Evolutionary conservation across 2,888 invertebrate species (phyloP).

Genomic region (Eilema caniola): DNA sequence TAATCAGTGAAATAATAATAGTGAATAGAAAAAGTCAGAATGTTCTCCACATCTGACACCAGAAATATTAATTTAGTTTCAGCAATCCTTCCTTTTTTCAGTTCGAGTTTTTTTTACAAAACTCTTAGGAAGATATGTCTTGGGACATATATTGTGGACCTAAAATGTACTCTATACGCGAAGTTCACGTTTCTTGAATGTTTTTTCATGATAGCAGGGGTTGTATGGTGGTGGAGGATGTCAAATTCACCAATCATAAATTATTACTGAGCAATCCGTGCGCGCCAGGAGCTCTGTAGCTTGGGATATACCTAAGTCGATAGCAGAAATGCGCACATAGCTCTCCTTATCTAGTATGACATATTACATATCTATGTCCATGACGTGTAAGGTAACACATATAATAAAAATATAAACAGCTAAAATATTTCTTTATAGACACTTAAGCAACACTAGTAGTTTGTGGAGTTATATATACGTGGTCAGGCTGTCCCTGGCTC

Average conservation of each 20-base stretch:
- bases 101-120: background rate
- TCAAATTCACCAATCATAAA: no score
- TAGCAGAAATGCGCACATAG: background rate
- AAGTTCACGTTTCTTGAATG: no score
- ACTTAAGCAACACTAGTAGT: slow-evolving; percentile 44
- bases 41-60: background rate
- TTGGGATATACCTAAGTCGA: no score
- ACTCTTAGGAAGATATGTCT: no score
- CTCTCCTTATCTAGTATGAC: background rate
- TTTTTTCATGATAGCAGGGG: no score
- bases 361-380: slow-evolving; percentile 1
- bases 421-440: background rate
- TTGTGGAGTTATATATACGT: slow-evolving; percentile 63
- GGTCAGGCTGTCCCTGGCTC: slow-evolving; percentile 30
- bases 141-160: no score
- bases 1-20: background rate
- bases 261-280: no score
- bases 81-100: background rate
- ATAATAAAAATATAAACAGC: background rate
- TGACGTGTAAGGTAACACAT: background rate
- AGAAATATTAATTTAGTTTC: no score
- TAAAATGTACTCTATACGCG: no score
- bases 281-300: no score
- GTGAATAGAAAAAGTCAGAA: background rate
- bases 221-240: no score